These are phyloP conservation scores for Camelus dromedarius DNA, from an alignment of 2,113 vertebrate species.

Conservation along the genomic window DNA sequence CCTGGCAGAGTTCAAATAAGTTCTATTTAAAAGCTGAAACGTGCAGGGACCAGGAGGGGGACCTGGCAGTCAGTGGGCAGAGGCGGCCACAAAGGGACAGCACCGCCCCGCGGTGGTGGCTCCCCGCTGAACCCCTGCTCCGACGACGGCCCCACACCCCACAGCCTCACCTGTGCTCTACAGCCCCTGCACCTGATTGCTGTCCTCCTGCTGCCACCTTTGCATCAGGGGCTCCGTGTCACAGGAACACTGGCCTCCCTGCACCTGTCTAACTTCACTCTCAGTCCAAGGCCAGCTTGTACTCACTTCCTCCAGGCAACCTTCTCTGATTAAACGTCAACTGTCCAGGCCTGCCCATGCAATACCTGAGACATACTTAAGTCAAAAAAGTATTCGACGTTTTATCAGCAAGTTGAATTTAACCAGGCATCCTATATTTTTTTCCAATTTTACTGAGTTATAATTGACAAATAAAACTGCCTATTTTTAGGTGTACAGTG, in stretches of 20 bases:
- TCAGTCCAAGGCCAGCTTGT: background rate
- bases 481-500: background rate
- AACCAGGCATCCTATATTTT: background rate
- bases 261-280: background rate
- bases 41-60: background rate
- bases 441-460: background rate
- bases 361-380: background rate
- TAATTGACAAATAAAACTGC: background rate
- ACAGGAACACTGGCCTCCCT: background rate
- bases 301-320: background rate
- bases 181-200: background rate
- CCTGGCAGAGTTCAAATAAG: background rate
- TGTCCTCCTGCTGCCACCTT: background rate
- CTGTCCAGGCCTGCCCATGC: background rate
- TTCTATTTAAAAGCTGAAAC: background rate
- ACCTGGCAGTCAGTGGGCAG: accelerated
- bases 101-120: accelerated
- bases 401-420: background rate
- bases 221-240: background rate
- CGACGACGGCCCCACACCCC: too few relatives aligned
- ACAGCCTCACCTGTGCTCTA: background rate
- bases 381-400: background rate
- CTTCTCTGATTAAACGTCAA: background rate
- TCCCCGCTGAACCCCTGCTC: background rate
- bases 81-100: background rate